These are phyloP conservation scores for Battus philenor DNA, from an alignment of 1,140 invertebrate genomes.

Conservation along the genomic window DNA sequence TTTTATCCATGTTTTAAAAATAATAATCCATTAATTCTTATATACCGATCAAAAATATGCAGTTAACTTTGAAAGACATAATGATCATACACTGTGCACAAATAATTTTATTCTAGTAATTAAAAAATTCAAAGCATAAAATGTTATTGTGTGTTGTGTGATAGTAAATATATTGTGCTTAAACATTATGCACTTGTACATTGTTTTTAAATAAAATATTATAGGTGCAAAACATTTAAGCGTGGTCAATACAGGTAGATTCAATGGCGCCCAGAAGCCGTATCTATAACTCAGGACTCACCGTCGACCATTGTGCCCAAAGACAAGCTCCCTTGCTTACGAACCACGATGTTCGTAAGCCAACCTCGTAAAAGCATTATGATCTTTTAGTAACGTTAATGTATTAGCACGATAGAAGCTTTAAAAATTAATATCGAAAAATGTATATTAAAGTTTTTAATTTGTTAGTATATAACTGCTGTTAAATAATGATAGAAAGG, in stretches of 20 bases:
- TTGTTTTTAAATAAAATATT: not conserved
- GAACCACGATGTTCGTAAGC: too few relatives aligned
- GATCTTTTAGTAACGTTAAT: too few relatives aligned
- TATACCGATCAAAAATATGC: too few relatives aligned
- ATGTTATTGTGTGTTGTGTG: constrained; percentile 1
- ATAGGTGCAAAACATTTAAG: constrained; percentile 11
- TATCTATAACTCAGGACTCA: constrained; percentile 29
- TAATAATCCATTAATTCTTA: too few relatives aligned
- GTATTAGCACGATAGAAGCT: too few relatives aligned
- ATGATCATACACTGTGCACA: too few relatives aligned
- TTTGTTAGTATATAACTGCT: constrained; percentile 2
- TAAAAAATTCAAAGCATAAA: not conserved
- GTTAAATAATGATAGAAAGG: too few relatives aligned
- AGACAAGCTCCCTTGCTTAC: too few relatives aligned
- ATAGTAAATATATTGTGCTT: not conserved
- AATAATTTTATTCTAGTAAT: not conserved
- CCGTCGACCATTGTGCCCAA: constrained; percentile 49
- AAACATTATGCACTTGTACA: constrained; percentile 5
- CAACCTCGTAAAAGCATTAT: too few relatives aligned
- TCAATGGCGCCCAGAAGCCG: constrained; percentile 57
- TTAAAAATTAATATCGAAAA: too few relatives aligned
- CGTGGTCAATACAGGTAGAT: constrained; percentile 35
- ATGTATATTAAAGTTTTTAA: not conserved
- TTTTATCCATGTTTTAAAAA: too few relatives aligned
- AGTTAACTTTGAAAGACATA: too few relatives aligned